Conservation (phyloP, 1,140 invertebrate species). For the Lithobius niger region DNA sequence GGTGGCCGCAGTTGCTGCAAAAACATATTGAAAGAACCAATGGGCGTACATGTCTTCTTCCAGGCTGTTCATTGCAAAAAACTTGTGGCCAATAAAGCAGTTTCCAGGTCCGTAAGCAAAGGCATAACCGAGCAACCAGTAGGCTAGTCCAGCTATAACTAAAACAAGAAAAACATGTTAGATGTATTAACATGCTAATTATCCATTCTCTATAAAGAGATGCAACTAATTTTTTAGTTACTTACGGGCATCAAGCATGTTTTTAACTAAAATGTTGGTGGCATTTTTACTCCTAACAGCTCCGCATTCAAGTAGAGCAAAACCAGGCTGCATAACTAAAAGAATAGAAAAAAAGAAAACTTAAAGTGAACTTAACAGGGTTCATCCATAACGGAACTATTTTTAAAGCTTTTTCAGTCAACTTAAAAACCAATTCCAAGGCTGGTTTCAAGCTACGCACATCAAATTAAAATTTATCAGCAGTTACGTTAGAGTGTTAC, state of each 20-base stretch:
- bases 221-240: slow-evolving; percentile 15
- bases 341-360: too few relatives aligned
- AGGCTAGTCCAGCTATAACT: slow-evolving; percentile 39
- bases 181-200: neutral
- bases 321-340: slow-evolving; percentile 44
- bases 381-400: too few relatives aligned
- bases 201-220: neutral
- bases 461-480: too few relatives aligned
- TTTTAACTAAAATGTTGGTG: slow-evolving; percentile 46
- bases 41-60: slow-evolving; percentile 17
- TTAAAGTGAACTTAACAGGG: too few relatives aligned
- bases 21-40: slow-evolving; percentile 39
- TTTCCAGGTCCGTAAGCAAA: slow-evolving; percentile 38
- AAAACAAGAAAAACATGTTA: slow-evolving; percentile 12
- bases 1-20: slow-evolving; percentile 29
- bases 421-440: too few relatives aligned
- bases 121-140: slow-evolving; percentile 42
- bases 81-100: slow-evolving; percentile 23
- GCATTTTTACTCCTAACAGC: slow-evolving; percentile 43
- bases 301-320: slow-evolving; percentile 44
- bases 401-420: too few relatives aligned
- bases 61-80: slow-evolving; percentile 22
- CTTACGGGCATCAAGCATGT: slow-evolving; percentile 43
- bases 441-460: too few relatives aligned
- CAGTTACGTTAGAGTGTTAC: too few relatives aligned